Conservation (phyloP, 2,113 vertebrate species). For the Cavia aperea region DNA sequence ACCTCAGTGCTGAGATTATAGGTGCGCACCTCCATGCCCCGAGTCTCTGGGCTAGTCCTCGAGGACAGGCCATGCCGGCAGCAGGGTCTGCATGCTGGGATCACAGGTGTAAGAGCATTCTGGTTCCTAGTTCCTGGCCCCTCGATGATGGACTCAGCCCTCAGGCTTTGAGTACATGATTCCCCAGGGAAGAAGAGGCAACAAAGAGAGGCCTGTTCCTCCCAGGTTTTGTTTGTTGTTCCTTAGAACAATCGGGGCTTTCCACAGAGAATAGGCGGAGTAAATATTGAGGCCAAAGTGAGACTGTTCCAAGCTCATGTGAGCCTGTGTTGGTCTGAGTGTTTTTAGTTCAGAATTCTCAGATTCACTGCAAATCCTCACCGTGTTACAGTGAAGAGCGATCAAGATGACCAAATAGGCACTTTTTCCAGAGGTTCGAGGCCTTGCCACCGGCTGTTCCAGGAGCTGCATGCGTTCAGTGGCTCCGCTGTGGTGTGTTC, state of each 20-base stretch:
- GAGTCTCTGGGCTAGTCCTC: neutral
- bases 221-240: neutral
- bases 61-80: neutral
- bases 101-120: neutral
- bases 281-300: neutral
- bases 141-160: neutral
- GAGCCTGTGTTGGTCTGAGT: neutral
- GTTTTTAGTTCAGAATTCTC: neutral
- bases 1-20: neutral
- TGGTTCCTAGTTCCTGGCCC: rapidly evolving
- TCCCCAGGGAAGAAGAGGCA: neutral
- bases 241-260: constrained; percentile 30
- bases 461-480: neutral
- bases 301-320: neutral
- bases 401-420: neutral
- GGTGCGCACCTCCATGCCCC: rapidly evolving
- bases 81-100: neutral
- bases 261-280: constrained; percentile 1
- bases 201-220: constrained; percentile 27
- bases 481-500: neutral
- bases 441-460: neutral
- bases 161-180: neutral
- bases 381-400: neutral
- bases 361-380: neutral
- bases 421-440: neutral